Base-by-base conservation (phyloP, 2,113 vertebrate species). In the Nettapus auritus region DNA sequence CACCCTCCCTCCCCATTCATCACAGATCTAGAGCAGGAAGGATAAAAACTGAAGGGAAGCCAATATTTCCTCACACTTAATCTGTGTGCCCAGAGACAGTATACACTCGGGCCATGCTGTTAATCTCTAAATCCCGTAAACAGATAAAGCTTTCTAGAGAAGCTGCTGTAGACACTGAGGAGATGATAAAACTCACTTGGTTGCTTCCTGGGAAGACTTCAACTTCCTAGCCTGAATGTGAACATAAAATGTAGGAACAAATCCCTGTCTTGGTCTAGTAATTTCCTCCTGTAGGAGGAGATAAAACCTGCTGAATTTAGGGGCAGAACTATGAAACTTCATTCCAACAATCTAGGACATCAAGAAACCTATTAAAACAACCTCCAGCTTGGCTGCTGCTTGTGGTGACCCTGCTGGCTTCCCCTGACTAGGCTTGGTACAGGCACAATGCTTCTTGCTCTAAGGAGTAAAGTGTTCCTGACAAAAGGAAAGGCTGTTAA, bases 71-170 rank as follows among this genome's bases (percentile, higher is more conserved):
- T 94, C 53, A 81, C 34, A n/a, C 34, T 75, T 93, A 83, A 86
- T 94, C 82, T 90, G 26, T 94, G 69, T 78, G 33, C 82, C 93
- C 52, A 82, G 85, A 94, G 60, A 67, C 85, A 90, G 73, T 40
- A 62, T 67, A 86, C 13, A 71, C 50, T 69, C 44, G 71, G 76
- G 53, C 60, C 76, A 36, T 86, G 55, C 76, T 84, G 79, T 78
- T 90, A 94, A 96, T 95, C 82, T 83, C 56, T 90, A 93, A 60
- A 62, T 94, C 66, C 80, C 26, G 60, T 64, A 23, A 83, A 95
- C 29, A 94, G 90, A 92, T 79, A 92, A 74, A 93, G 33, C 73
- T 90, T 96, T 94, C 93, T 94, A 86, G 88, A 93, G 88, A 93
- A 90, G 69, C 44, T 90, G 69, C 60, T 84, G 80, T 71, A 79